Evolutionary conservation across 2,797 vertebrate species (phyloP), one percentile per base, ranked within the genome.

Genomic region (Acrocephalus scirpaceus): DNA sequence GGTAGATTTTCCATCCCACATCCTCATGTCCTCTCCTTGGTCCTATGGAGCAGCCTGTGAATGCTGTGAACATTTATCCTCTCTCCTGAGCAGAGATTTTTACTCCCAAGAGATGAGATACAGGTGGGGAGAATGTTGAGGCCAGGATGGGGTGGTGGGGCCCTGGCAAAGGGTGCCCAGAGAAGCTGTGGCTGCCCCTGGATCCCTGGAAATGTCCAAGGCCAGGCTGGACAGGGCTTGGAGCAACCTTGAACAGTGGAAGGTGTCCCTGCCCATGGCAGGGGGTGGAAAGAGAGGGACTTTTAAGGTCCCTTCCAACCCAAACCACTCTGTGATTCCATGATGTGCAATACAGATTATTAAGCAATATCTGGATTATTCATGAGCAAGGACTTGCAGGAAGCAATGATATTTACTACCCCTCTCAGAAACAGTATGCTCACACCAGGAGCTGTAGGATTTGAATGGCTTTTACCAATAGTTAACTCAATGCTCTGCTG

Each of bases 221-320:
- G 13, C 2, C 38, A 58, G 45, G 6, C 0, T 74, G 70, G 40
- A 73, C 0, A 0, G 32, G 25, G 11, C 9, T 60, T 11, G 23
- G 44, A 67, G 54, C 4, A 56, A 0, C 20, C 42, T 17, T 17
- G 9, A 57, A 0, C 1, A 1, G 25, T 7, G 32, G 64, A 5
- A 82, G 40, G 5, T 29, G 48, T 30, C 11, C 17, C 22, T 62
- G 42, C 3, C 3, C 13, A 18, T 0, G 2, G 29, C 18, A 78
- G 1, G 22, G 27, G 3, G 3, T 32, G 70, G 38, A 36, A 65
- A 3, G 12, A 19, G 38, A 4, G 40, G 57, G 2, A 1, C 2
- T 64, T 64, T n/a, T 20, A 72, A 22, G 13, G 11, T 51, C 15
- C 4, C 13, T 70, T 60, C 21, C 42, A 45, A 58, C 16, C 8